Evolutionary conservation across 37 sponge, comb jelly and placozoan genomes (phyloP).

Genomic region (Ianthella basta): DNA sequence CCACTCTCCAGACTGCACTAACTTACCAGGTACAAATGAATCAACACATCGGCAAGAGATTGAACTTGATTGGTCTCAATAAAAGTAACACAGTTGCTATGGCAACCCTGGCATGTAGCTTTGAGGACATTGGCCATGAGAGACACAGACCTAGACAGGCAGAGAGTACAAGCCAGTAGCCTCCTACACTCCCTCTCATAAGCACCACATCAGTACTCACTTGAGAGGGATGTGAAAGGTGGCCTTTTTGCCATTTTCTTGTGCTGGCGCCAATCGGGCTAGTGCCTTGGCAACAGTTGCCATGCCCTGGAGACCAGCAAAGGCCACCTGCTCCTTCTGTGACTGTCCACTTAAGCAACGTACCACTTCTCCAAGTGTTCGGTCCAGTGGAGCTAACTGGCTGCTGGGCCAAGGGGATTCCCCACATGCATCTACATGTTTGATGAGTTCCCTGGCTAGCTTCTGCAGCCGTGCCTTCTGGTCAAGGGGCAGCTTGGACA

Average conservation of each 20-base stretch:
- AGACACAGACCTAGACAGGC: slow-evolving; percentile 10
- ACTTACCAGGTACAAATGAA: slow-evolving; percentile 23
- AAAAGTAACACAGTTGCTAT: slow-evolving; percentile 11
- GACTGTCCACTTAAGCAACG: slow-evolving; percentile 22
- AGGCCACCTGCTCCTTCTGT: background rate
- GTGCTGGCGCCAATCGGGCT: background rate
- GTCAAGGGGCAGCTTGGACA: background rate
- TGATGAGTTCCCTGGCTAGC: slow-evolving; percentile 50
- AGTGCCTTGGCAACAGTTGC: background rate
- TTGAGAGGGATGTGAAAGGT: background rate
- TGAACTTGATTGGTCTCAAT: background rate
- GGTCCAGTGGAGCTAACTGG: slow-evolving; percentile 43
- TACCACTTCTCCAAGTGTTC: slow-evolving; percentile 52
- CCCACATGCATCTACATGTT: slow-evolving; percentile 29
- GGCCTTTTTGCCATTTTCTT: background rate
- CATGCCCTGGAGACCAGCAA: background rate
- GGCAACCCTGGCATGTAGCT: slow-evolving; percentile 12
- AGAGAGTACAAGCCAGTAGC: background rate
- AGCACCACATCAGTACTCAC: background rate
- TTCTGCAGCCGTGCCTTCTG: slow-evolving; percentile 35
- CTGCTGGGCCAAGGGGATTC: background rate
- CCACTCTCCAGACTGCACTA: background rate
- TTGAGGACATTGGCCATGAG: background rate
- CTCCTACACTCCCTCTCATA: background rate
- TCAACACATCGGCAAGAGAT: background rate